These are phyloP conservation scores for Thymallus thymallus DNA, from an alignment of 2,113 vertebrate species.

Conservation along the genomic window DNA sequence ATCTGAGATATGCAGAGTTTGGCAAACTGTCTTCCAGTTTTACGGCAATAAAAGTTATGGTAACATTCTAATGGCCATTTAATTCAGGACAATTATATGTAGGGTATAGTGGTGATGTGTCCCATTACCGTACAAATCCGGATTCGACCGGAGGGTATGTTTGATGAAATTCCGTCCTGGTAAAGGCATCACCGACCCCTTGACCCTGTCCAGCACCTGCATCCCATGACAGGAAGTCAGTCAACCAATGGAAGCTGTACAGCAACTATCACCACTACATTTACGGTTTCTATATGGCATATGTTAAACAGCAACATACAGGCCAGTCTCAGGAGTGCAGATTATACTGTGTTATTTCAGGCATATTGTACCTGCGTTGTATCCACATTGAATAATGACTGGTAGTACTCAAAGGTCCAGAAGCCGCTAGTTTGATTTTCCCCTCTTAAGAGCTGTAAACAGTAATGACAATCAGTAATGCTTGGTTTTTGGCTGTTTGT, in stretches of 20 bases:
- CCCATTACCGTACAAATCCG: constrained; percentile 81
- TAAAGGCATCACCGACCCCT: constrained; percentile 78
- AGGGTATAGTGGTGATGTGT: background rate
- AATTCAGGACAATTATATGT: background rate
- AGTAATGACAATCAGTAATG: background rate
- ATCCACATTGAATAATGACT: constrained; percentile 86
- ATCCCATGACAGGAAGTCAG: constrained; percentile 6
- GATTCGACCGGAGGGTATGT: constrained; percentile 76
- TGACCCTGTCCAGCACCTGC: constrained; percentile 85
- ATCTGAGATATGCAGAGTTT: too few species aligned
- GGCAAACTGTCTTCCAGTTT: too few species aligned
- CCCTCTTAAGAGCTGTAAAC: constrained; percentile 74
- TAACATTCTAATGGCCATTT: background rate
- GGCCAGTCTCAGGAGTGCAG: background rate
- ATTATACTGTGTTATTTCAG: too few species aligned
- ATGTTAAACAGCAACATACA: background rate
- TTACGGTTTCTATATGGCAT: background rate
- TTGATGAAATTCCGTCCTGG: constrained; percentile 82
- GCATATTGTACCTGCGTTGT: constrained; percentile 76
- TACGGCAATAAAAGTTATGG: too few species aligned
- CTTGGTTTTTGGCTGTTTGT: background rate
- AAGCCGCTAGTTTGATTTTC: constrained; percentile 74
- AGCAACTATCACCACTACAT: background rate
- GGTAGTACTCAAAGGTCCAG: constrained; percentile 88
- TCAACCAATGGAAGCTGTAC: background rate